Evolutionary conservation across 2,888 invertebrate genomes (phyloP), one percentile per base, ranked within the genome.

Genomic region (Parascotia fuliginaria): DNA sequence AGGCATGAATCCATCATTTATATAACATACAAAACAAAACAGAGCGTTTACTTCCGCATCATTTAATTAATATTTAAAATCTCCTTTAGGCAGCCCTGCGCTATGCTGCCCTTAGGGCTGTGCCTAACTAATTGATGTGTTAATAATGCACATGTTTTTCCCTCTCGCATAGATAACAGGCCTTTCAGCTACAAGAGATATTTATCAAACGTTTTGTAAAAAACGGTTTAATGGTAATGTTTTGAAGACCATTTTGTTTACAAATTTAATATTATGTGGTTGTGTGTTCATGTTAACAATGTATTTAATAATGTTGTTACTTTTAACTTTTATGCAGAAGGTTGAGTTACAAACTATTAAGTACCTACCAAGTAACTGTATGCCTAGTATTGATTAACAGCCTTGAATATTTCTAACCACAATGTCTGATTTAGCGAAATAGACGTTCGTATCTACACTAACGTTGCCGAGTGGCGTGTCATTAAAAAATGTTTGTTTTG

Each of bases 21-120:
- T 12, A 28, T n/a, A 28, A n/a, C 24, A 45, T 12, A 7, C 11
- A 44, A 19, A 44, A 51, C 52, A 27, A 47, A 9, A 44, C 37
- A 29, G 12, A 41, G 44, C 31, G 45, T 43, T 12, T n/a, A 42
- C 38, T 44, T 32, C 36, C 28, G 36, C 34, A 41, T 42, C 55
- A 55, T 61, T 68, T 67, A 65, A 68, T 66, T 68, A 67, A 56
- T 51, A 29, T 56, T 52, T 48, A 33, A 53, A 55, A 65, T 46
- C 43, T 50, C 47, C 55, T 55, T 65, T 60, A 55, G 38, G 24
- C 19, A 57, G 45, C 60, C 55, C 49, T 61, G 12, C 31, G n/a
- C 29, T n/a, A 12, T 28, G 27, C 11, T 12, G 9, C 38, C 33
- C 22, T 32, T 32, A 44, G 43, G 43, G 53, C 12, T 53, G 47